Evolutionary conservation across 2,113 vertebrate species (phyloP), one percentile per base, ranked within the genome.

Genomic region (Phainopepla nitens): DNA sequence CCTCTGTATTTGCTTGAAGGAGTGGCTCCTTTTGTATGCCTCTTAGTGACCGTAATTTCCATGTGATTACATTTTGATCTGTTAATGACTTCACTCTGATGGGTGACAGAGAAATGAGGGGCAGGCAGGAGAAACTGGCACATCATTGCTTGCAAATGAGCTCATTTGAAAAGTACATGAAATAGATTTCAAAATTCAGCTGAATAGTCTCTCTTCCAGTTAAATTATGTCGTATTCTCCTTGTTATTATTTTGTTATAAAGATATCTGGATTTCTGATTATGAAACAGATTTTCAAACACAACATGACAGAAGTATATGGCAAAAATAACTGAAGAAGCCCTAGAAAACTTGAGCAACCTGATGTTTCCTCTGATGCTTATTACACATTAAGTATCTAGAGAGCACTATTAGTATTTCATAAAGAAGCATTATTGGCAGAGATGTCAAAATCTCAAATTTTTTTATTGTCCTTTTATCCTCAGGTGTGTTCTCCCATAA

Each of bases 131-230:
- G 41, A 76, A 87, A 42, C 10, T 13, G 51, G 23, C 29, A 35
- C 36, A 19, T 39, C 47, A 70, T 78, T 90, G 76, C 47, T 95
- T 96, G 60, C 31, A 82, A 91, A 95, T 47, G 25, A 96, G 39
- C 65, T 96, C 11, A 31, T 80, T 87, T 60, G 54, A 89, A 95
- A 94, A 94, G 80, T 41, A 39, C 8, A 42, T 82, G 41, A 87
- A 91, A 86, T 69, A 85, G 45, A 90, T 95, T 92, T 93, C 19
- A n/a, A 82, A 94, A 87, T 89, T 87, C 70, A 96, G 23, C 69
- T 90, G 66, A 93, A 95, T 47, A 39, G 14, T 94, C 62, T 33
- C 49, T 92, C 65, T 93, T 94, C 21, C 86, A 93, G 90, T 97
- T 96, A 95, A 96, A 93, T 96, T 45, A 45, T 60, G 45, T 77